phyloP scores from a whole-genome alignment of 2,888 invertebrate species.

The Steinernema scapterisci region DNA sequence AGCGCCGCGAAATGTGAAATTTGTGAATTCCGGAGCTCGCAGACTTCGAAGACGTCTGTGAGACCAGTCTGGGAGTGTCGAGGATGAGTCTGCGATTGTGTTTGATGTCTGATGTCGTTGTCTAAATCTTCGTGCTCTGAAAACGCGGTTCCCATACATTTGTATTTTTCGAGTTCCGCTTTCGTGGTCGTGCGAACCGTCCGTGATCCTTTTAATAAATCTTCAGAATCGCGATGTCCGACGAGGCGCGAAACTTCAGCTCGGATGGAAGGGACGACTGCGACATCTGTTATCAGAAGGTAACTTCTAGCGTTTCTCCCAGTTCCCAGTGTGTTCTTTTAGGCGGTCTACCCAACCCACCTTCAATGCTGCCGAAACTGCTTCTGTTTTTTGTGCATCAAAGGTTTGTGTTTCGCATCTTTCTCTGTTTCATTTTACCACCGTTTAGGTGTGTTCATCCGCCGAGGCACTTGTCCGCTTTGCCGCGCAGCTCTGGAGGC shows the following conservation, averaged over 20 bases:
- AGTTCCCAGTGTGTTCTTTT: too few relatives aligned
- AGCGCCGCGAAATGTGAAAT: too few relatives aligned
- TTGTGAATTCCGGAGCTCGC: too few relatives aligned
- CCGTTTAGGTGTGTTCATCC: conserved; percentile 8
- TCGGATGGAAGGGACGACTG: conserved; percentile 43
- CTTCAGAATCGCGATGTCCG: conserved; percentile 5
- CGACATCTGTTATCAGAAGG: conserved; percentile 47
- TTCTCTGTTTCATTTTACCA: too few relatives aligned
- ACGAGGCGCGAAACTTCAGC: conserved; percentile 7
- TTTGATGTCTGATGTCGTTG: conserved; percentile 50
- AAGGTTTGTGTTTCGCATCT: conserved; percentile 40
- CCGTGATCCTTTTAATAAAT: too few relatives aligned
- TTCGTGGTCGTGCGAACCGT: too few relatives aligned
- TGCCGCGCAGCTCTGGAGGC: not conserved
- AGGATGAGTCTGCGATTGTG: conserved; percentile 4
- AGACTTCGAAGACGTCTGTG: conserved; percentile 5
- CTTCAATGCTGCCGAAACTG: conserved; percentile 50
- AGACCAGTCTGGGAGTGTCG: conserved; percentile 3
- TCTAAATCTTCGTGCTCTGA: conserved; percentile 54
- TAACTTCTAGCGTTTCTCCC: too few relatives aligned
- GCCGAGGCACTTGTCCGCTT: conserved; percentile 1
- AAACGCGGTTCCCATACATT: too few relatives aligned
- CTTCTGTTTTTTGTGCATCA: conserved; percentile 56
- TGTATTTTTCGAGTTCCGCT: too few relatives aligned
- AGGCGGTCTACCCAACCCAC: conserved; percentile 43